phyloP scores from a whole-genome alignment of 2,888 invertebrate species.

The Conops quadrifasciatus region DNA sequence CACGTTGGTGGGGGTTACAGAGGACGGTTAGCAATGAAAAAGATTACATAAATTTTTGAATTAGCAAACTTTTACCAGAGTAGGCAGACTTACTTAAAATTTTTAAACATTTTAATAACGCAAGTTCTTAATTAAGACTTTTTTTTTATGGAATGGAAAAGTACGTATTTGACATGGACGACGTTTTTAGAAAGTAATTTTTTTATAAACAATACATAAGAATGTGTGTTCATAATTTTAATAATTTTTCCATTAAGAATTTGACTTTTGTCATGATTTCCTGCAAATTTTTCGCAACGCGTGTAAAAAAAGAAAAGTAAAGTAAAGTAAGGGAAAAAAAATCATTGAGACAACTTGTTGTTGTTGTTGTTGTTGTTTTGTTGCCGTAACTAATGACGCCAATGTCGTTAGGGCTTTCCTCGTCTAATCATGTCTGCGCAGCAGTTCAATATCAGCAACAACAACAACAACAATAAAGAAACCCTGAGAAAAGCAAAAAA shows the following conservation, averaged over 20 bases:
- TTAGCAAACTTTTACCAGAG: too few species aligned
- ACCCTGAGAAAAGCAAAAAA: constrained; percentile 4
- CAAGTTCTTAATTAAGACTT: too few species aligned
- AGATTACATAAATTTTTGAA: too few species aligned
- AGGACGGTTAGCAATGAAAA: too few species aligned
- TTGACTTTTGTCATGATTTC: neutral
- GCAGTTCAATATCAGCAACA: constrained; percentile 35
- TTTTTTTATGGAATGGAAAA: too few species aligned
- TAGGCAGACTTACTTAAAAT: too few species aligned
- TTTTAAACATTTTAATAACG: too few species aligned
- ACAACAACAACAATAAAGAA: constrained; percentile 20
- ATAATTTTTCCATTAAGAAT: neutral
- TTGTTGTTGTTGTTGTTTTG: constrained; percentile 30
- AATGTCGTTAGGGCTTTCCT: constrained; percentile 47
- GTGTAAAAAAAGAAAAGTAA: neutral
- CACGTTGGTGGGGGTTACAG: too few species aligned
- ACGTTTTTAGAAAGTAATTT: too few species aligned
- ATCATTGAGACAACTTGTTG: neutral
- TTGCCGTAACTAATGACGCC: constrained; percentile 30
- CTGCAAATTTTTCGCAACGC: constrained; percentile 13
- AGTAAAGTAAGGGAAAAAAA: neutral
- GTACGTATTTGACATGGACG: too few species aligned
- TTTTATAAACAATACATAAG: too few species aligned
- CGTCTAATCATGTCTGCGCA: constrained; percentile 53
- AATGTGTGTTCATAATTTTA: too few species aligned